Conservation (phyloP, 2,113 vertebrate genomes). For the Bubalus kerabau region DNA sequence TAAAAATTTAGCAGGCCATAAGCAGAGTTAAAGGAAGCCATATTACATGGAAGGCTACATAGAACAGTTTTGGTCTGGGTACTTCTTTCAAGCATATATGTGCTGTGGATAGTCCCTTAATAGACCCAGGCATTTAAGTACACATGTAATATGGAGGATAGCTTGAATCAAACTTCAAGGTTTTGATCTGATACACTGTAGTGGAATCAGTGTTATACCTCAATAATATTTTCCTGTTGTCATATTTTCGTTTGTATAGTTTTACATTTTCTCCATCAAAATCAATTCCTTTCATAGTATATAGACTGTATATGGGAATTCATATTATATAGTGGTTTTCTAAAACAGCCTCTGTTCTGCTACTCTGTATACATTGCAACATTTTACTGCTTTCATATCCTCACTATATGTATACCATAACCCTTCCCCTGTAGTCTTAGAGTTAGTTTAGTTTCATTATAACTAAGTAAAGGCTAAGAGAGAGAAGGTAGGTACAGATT, state of each 20-base stretch:
- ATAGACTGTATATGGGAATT: not conserved
- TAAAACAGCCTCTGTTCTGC: not conserved
- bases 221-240: not conserved
- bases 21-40: not conserved
- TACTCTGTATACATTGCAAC: not conserved
- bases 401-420: not conserved
- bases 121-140: not conserved
- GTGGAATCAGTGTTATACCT: not conserved
- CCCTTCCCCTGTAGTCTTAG: not conserved
- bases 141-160: not conserved
- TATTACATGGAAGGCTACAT: not conserved
- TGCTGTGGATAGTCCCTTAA: not conserved
- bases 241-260: not conserved
- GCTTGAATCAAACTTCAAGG: not conserved
- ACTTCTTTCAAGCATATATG: not conserved
- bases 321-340: not conserved
- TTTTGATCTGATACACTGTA: not conserved
- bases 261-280: conserved; percentile 8
- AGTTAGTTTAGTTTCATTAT: not conserved
- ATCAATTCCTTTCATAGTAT: not conserved
- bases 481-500: not conserved
- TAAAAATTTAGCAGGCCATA: not conserved
- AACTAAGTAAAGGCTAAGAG: not conserved
- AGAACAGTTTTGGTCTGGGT: not conserved
- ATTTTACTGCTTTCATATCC: not conserved